Conservation (phyloP, 2,113 vertebrate genomes). For the Ciconia maguari region DNA sequence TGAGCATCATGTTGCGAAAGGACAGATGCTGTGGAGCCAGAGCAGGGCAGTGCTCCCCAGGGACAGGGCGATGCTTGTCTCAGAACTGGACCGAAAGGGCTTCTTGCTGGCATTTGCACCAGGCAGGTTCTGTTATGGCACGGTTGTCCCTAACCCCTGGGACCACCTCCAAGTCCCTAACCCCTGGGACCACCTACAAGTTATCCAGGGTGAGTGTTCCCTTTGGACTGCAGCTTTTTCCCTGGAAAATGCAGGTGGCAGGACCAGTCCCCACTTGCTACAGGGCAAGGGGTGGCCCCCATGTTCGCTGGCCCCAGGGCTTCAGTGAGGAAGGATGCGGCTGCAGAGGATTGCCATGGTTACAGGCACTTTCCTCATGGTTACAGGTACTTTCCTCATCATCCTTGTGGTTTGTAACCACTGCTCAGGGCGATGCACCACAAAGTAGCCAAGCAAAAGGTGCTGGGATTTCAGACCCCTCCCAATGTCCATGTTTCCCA, state of each 20-base stretch:
- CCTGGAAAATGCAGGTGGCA: background rate
- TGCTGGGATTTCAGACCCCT: background rate
- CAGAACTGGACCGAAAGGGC: background rate
- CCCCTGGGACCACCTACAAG: background rate
- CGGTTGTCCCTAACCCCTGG: background rate
- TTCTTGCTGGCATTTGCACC: background rate
- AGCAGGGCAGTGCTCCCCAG: background rate
- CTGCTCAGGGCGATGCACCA: background rate
- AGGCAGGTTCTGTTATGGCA: background rate
- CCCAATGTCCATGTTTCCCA: rapidly evolving
- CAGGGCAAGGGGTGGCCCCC: background rate
- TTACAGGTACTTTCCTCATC: background rate
- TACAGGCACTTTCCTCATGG: background rate
- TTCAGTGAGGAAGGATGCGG: background rate
- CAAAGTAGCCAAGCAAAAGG: background rate
- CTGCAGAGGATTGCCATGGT: background rate
- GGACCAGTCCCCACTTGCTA: background rate
- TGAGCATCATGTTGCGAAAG: background rate
- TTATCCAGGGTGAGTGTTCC: background rate
- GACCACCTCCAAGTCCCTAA: background rate
- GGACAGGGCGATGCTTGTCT: background rate
- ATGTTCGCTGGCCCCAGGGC: rapidly evolving
- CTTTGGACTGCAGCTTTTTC: background rate
- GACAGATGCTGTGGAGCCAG: rapidly evolving
- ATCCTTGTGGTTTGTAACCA: background rate